Evolutionary conservation across 1,140 invertebrate species (phyloP), one percentile per base, ranked within the genome.

Genomic region (Pseudomyrmex dendroicus): DNA sequence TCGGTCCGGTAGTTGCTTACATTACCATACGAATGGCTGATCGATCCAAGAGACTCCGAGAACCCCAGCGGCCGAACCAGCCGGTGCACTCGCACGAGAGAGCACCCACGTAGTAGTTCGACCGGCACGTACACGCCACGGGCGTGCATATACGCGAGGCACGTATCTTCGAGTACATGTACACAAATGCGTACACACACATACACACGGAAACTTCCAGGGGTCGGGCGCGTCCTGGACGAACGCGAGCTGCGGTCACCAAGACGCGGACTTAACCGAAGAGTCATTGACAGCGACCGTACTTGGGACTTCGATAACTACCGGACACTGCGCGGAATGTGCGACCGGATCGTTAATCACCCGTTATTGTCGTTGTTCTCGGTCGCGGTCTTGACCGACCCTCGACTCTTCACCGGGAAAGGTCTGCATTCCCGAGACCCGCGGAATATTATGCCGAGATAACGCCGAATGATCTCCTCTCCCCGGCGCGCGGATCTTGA

Each of bases 11-110:
- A 92, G 91, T 92, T 92, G 92, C 91, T 93, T 92, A 90, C 86
- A 94, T 94, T 94, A 92, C 90, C 93, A 94, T 94, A 93, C 92
- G 93, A 93, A 94, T 93, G 90, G 92, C 74, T 90, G 92, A 92
- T 94, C 93, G 92, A 94, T 90, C 78, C 84, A 89, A 35, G 35
- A 90, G 86, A 89, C 84, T 88, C 73, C 87, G 86, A 7, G 35
- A 72, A 72, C 86, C 22, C 82, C 82, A 78, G 50, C 83, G 78
- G 84, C 64, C 73, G 61, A 35, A 35, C 83, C 70, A 70, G 72
- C 44, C 17, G 44, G 56, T 20, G 56, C 67, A 15, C 73, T 84
- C 82, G 73, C 82, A 63, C 50, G 63, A 56, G 10, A 50, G 50
- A 72, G 52, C 10, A 72, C 76, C 63, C 73, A 78, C 85, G 85